Evolutionary conservation across 2,888 invertebrate genomes (phyloP), one percentile per base, ranked within the genome.

Genomic region (Orthonevra nobilis): DNA sequence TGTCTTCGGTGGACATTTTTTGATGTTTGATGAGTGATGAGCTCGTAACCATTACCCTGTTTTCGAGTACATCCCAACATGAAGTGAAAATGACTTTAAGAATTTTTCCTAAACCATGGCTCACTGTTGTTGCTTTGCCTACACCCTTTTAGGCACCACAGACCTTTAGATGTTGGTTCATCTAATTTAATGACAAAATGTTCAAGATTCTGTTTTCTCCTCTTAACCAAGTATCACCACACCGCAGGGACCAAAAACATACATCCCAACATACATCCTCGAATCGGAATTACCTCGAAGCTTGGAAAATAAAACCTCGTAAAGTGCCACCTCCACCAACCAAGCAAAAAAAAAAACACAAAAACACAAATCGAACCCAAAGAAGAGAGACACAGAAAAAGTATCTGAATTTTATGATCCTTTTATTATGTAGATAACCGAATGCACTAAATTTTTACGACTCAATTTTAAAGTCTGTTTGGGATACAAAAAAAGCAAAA

Each of bases 381-480:
- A 23, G 5, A 23, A n/a, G 7, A 19, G 30, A 20, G 38, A 44
- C 10, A 36, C 36, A 40, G 56, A 40, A 56, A 30, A 56, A 50
- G 42, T 60, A 73, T 66, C 66, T 52, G 66, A 73, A 34, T 66
- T 73, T 73, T 73, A 73, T 52, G 73, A 60, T 46, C 56, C 58
- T 64, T 73, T 73, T 64, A 73, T 64, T 73, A 73, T 64, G 73
- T 58, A 74, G 46, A 75, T 61, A 56, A 75, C 61, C 40, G 68
- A 70, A 63, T 64, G 34, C 58, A 63, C 50, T 77, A 58, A 77
- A 69, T 50, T 64, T 77, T 58, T 50, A 69, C 56, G 69, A 60
- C 77, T 75, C 56, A 63, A 75, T 69, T 72, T 79, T 66, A 60
- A 66, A 60, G 60, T 20, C 66, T 60, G 15, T 72, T 70, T 32